Conservation (phyloP, 1,140 invertebrate species). For the Drosophila tsacasi region DNA sequence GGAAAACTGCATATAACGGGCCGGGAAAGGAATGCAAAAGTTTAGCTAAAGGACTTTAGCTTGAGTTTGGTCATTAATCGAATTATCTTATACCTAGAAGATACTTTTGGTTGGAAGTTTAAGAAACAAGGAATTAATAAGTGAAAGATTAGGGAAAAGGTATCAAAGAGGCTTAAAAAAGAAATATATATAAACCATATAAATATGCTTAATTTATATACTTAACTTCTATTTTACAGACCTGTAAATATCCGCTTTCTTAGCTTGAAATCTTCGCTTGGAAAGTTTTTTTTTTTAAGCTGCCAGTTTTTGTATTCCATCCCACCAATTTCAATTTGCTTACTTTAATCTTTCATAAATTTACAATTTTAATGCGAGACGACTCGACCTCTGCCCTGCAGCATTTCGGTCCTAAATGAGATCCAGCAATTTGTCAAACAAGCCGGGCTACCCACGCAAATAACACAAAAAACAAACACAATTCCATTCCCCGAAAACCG, state of each 20-base stretch:
- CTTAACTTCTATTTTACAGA: background rate
- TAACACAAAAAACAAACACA: conserved; percentile 26
- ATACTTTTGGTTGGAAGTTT: background rate
- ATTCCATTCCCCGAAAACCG: conserved; percentile 1
- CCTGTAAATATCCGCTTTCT: background rate
- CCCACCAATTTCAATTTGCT: conserved; percentile 21
- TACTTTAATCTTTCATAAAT: conserved; percentile 38
- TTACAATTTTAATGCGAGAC: conserved; percentile 37
- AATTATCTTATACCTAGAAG: conserved; percentile 1
- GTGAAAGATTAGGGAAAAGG: background rate
- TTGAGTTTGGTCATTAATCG: conserved; percentile 14
- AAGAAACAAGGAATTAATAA: background rate
- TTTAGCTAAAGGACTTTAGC: conserved; percentile 7
- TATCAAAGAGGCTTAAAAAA: background rate
- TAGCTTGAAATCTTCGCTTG: background rate
- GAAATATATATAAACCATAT: background rate
- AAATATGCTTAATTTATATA: background rate
- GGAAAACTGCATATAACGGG: conserved; percentile 6
- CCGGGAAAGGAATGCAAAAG: conserved; percentile 6
- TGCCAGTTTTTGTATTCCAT: conserved; percentile 3
- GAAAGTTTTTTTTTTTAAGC: background rate
- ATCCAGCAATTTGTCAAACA: conserved; percentile 51
- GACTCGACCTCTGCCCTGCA: background rate
- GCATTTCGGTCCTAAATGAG: conserved; percentile 20
- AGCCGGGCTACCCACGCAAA: conserved; percentile 24